phyloP scores from a whole-genome alignment of 2,113 vertebrate species.

The Pontoporia blainvillei region DNA sequence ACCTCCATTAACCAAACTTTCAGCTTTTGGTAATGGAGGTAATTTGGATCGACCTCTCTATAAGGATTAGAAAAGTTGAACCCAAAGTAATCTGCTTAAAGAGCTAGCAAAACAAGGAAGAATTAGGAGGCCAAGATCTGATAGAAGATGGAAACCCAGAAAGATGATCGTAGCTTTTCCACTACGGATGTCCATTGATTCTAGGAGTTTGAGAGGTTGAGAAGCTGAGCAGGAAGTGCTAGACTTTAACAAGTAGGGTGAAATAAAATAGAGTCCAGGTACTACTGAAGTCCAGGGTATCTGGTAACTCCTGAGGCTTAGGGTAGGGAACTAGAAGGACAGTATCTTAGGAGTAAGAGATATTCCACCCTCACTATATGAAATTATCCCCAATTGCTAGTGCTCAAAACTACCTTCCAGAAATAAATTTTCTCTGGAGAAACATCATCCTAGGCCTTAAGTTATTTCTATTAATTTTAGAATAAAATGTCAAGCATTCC shows the following conservation, averaged over 20 bases:
- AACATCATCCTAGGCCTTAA: neutral
- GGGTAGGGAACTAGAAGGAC: neutral
- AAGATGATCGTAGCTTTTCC: neutral
- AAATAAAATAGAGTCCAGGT: neutral
- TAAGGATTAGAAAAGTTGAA: neutral
- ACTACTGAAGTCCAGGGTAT: neutral
- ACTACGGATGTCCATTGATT: neutral
- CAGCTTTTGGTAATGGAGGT: neutral
- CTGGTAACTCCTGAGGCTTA: neutral
- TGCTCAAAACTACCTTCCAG: neutral
- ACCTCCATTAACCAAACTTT: neutral
- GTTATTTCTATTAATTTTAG: neutral
- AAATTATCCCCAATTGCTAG: neutral
- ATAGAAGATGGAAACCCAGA: neutral
- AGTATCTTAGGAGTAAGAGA: neutral
- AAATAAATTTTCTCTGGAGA: neutral
- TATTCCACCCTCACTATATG: neutral
- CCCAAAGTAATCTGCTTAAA: neutral
- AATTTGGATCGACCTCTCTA: neutral
- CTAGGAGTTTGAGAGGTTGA: neutral
- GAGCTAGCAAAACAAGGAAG: neutral
- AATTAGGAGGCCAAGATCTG: neutral
- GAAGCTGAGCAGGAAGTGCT: neutral
- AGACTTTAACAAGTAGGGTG: neutral
- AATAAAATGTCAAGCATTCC: neutral